Evolutionary conservation across 2,113 vertebrate genomes (phyloP).

Genomic region (Polypterus senegalus): DNA sequence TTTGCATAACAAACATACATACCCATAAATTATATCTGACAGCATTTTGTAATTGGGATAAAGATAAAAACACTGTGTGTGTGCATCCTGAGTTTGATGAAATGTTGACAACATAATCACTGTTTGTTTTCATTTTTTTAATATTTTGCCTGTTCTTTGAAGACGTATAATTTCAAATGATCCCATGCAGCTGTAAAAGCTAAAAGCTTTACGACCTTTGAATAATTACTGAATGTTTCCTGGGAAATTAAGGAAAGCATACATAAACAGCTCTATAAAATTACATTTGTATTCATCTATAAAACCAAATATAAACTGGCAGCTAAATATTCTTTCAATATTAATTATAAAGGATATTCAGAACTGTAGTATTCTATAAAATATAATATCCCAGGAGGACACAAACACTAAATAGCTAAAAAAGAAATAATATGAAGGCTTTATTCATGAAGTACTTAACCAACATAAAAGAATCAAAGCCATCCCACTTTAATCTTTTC

Average conservation of each 20-base stretch:
- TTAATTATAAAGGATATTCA: too few relatives aligned
- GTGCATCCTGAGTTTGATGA: conserved; percentile 4
- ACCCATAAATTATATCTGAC: conserved; percentile 18
- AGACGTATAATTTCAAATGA: conserved; percentile 17
- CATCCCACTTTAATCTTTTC: too few relatives aligned
- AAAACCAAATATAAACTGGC: too few relatives aligned
- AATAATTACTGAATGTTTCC: neutral
- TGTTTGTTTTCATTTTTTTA: conserved; percentile 17
- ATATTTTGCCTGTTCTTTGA: conserved; percentile 20
- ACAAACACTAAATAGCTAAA: too few relatives aligned
- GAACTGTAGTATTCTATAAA: too few relatives aligned
- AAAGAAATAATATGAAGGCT: too few relatives aligned
- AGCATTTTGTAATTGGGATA: conserved; percentile 26
- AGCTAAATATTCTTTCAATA: too few relatives aligned
- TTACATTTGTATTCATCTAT: too few relatives aligned
- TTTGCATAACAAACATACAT: conserved; percentile 20
- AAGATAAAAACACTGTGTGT: neutral
- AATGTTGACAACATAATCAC: conserved; percentile 24
- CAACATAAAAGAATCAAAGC: too few relatives aligned
- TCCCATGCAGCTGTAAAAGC: neutral
- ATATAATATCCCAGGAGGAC: too few relatives aligned
- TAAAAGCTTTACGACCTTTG: neutral
- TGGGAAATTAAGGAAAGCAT: neutral
- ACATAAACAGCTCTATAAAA: too few relatives aligned
- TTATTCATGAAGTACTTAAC: too few relatives aligned